These are phyloP conservation scores for Myotis daubentonii DNA, from an alignment of 2,797 vertebrate species.

Conservation along the genomic window DNA sequence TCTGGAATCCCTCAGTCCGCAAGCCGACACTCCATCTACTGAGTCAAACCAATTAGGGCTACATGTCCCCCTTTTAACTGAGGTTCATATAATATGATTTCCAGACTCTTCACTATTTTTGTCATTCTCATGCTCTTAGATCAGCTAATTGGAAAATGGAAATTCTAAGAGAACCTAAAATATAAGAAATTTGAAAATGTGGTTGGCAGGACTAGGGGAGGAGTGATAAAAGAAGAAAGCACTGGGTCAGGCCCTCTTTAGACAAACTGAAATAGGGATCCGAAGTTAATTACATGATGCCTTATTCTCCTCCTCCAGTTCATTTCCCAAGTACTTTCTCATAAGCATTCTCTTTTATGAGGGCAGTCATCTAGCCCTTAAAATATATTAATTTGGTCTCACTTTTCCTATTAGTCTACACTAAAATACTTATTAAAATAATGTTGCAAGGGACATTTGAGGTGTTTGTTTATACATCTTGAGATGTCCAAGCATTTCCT, in stretches of 20 bases:
- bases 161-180: not conserved
- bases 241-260: not conserved
- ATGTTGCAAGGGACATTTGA: not conserved
- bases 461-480: not conserved
- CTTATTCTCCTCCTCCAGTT: not conserved
- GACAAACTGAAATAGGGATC: not conserved
- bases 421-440: not conserved
- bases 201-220: not conserved
- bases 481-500: constrained; percentile 4
- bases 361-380: not conserved
- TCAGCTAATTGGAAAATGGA: not conserved
- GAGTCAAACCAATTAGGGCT: no score
- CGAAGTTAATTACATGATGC: not conserved
- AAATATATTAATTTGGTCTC: not conserved
- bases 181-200: not conserved
- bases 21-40: no score
- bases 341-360: not conserved
- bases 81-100: not conserved
- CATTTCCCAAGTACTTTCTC: not conserved
- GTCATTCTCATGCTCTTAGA: not conserved
- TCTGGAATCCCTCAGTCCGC: no score
- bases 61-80: not conserved
- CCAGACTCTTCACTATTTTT: not conserved
- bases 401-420: not conserved
- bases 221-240: not conserved